These are phyloP conservation scores for Nerophis ophidion DNA, from an alignment of 2,113 vertebrate species.

Conservation along the genomic window DNA sequence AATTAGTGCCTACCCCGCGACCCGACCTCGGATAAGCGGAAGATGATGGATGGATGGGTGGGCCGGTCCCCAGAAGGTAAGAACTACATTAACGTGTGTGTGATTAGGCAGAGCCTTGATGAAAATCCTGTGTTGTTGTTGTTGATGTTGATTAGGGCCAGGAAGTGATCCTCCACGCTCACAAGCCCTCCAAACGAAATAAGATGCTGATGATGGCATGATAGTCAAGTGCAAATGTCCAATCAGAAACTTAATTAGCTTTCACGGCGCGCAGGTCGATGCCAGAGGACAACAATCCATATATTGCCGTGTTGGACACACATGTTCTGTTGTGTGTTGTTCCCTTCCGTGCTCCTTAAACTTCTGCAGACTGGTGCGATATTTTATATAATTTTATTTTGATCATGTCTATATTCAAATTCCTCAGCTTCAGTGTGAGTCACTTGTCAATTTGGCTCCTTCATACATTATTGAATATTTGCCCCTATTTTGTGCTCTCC, in stretches of 20 bases:
- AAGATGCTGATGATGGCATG: constrained; percentile 50
- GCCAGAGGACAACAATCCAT: constrained; percentile 10
- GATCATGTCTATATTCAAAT: no score
- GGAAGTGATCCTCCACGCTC: constrained; percentile 29
- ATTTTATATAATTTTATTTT: no score
- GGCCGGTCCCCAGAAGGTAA: no score
- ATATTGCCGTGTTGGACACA: constrained; percentile 14
- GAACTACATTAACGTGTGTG: neutral
- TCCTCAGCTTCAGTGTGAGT: no score
- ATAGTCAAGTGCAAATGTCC: constrained; percentile 37
- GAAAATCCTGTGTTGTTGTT: constrained; percentile 55
- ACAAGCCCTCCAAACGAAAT: constrained; percentile 44
- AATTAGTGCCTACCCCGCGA: no score
- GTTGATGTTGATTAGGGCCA: constrained; percentile 49
- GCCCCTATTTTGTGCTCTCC: no score
- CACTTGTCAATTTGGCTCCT: no score
- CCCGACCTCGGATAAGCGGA: no score
- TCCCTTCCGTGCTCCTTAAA: neutral
- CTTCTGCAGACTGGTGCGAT: neutral
- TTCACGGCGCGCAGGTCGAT: constrained; percentile 20
- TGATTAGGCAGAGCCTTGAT: constrained; percentile 43
- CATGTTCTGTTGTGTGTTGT: no score
- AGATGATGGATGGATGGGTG: no score
- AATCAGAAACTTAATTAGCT: constrained; percentile 41
- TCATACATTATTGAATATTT: no score